Conservation (phyloP, 2,113 vertebrate species). For the Gallinago media region DNA sequence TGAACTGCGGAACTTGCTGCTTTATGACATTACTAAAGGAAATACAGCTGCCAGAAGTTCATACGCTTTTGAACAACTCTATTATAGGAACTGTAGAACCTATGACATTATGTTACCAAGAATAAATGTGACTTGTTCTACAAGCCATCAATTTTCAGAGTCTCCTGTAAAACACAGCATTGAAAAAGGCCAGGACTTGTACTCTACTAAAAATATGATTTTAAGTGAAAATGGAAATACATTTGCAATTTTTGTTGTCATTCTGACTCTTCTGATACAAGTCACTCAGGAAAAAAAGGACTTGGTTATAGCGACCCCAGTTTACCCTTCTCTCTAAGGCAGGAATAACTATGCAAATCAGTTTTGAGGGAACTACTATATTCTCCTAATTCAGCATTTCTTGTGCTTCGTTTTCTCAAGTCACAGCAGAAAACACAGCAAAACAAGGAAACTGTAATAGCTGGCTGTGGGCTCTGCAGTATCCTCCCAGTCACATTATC, state of each 20-base stretch:
- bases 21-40: background rate
- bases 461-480: background rate
- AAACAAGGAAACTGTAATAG: background rate
- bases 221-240: background rate
- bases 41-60: slow-evolving; percentile 14
- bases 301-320: background rate
- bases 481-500: background rate
- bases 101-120: background rate
- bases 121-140: background rate
- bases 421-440: background rate
- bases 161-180: background rate
- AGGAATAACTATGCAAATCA: background rate
- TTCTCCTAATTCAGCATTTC: background rate
- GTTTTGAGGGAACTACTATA: background rate
- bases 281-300: background rate
- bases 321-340: background rate
- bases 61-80: background rate
- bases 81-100: background rate
- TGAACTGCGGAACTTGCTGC: slow-evolving; percentile 1
- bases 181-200: background rate
- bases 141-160: background rate
- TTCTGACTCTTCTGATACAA: background rate
- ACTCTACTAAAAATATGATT: background rate
- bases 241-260: background rate
- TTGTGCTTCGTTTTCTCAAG: background rate